Evolutionary conservation across 2,888 invertebrate species (phyloP).

Genomic region (Nowickia ferox): DNA sequence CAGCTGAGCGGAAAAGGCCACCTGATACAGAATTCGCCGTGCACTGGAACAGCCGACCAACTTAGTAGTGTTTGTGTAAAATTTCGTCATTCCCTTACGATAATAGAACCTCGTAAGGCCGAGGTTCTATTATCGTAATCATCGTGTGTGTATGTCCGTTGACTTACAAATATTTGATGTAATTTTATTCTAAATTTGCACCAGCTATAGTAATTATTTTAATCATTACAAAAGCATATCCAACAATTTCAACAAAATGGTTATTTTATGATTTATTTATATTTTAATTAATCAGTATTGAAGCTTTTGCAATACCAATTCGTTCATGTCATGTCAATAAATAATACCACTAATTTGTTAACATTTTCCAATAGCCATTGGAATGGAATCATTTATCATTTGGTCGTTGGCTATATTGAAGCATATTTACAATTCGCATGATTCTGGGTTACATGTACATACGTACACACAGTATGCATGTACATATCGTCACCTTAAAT

Average conservation of each 20-base stretch:
- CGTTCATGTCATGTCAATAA: conserved; percentile 61
- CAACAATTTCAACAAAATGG: conserved; percentile 3
- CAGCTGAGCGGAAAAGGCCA: too few relatives aligned
- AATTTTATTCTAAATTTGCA: too few relatives aligned
- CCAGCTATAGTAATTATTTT: too few relatives aligned
- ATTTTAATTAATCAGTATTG: conserved; percentile 59
- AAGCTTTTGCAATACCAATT: conserved; percentile 39
- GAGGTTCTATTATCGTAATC: too few relatives aligned
- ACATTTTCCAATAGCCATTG: conserved; percentile 54
- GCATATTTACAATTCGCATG: not conserved
- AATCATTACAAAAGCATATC: not conserved
- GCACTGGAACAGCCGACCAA: too few relatives aligned
- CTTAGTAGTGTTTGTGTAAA: too few relatives aligned
- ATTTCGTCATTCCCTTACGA: too few relatives aligned
- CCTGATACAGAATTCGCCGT: too few relatives aligned
- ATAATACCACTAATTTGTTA: conserved; percentile 66
- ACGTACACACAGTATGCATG: not conserved
- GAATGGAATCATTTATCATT: conserved; percentile 62
- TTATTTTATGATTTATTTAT: conserved; percentile 53
- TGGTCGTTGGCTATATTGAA: not conserved
- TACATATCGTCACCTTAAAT: too few relatives aligned
- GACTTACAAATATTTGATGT: too few relatives aligned
- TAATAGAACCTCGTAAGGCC: too few relatives aligned
- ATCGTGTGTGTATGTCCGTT: too few relatives aligned
- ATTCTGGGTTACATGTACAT: not conserved